These are phyloP conservation scores for Gephyroberyx darwinii DNA, from an alignment of 2,797 vertebrate genomes.

Conservation along the genomic window DNA sequence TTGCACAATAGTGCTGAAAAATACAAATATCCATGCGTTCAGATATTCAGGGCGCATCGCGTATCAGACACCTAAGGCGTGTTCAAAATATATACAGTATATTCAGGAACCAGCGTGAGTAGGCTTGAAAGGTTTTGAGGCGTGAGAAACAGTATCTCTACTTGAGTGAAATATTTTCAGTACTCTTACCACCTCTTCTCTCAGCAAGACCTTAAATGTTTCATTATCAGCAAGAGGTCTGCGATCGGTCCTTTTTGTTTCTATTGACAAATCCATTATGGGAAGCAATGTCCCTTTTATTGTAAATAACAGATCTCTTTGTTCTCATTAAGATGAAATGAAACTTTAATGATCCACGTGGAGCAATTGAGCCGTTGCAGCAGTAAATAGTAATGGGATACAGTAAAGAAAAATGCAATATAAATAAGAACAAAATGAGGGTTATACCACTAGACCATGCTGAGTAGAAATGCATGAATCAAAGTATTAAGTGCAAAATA, in stretches of 20 bases:
- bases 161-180: too few species aligned
- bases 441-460: neutral
- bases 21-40: neutral
- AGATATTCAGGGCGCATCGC: slow-evolving; percentile 3
- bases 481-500: neutral
- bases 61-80: neutral
- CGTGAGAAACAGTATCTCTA: too few species aligned
- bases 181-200: too few species aligned
- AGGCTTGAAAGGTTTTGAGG: too few species aligned
- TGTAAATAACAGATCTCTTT: slow-evolving; percentile 37
- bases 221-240: slow-evolving; percentile 22
- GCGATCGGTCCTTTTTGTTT: slow-evolving; percentile 24
- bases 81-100: neutral
- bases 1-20: neutral
- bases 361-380: slow-evolving; percentile 3
- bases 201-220: slow-evolving; percentile 21
- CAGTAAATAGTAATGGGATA: neutral
- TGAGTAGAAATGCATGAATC: neutral
- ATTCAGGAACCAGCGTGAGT: too few species aligned
- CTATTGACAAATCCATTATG: slow-evolving; percentile 16
- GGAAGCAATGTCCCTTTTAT: slow-evolving; percentile 23
- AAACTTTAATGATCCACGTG: slow-evolving; percentile 21
- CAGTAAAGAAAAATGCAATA: slow-evolving; percentile 5
- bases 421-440: slow-evolving; percentile 16
- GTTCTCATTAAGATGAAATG: slow-evolving; percentile 29